Percentiles rank a stretch among this genome's conserved stretches.
Evolutionary conservation across 2,888 invertebrate species (phyloP).

Genomic region (Diabrotica balteata): DNA sequence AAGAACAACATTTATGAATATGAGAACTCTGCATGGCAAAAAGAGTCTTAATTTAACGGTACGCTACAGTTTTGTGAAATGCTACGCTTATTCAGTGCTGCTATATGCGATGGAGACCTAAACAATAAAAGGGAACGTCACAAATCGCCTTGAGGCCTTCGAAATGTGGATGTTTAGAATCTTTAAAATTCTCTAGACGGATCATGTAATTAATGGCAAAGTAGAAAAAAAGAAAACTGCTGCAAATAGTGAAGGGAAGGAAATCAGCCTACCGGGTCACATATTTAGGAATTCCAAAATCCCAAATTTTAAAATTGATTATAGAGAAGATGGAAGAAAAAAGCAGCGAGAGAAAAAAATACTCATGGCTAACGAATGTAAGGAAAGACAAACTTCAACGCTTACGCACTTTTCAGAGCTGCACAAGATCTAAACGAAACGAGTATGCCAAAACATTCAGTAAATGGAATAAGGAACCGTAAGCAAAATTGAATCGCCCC

Average conservation of each 20-base stretch:
- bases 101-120: not conserved
- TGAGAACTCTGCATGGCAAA: not conserved
- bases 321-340: not conserved
- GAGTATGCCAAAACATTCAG: not conserved
- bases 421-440: not conserved
- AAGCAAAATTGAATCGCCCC: too few relatives aligned
- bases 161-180: not conserved
- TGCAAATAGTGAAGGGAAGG: not conserved
- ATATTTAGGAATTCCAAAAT: not conserved
- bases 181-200: not conserved
- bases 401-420: not conserved
- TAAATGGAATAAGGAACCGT: not conserved
- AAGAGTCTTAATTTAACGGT: not conserved
- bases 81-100: not conserved
- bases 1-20: not conserved
- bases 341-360: not conserved
- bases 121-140: not conserved
- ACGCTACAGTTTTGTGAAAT: not conserved
- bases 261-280: not conserved
- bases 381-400: not conserved
- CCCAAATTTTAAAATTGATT: not conserved
- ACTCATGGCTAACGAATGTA: not conserved
- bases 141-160: not conserved
- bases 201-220: not conserved
- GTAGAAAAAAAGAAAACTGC: not conserved